A percentile compares a stretch with the other conserved stretches of the same genome.
These are phyloP conservation scores for Monochamus saltuarius DNA, from an alignment of 1,140 invertebrate species.

Conservation along the genomic window DNA sequence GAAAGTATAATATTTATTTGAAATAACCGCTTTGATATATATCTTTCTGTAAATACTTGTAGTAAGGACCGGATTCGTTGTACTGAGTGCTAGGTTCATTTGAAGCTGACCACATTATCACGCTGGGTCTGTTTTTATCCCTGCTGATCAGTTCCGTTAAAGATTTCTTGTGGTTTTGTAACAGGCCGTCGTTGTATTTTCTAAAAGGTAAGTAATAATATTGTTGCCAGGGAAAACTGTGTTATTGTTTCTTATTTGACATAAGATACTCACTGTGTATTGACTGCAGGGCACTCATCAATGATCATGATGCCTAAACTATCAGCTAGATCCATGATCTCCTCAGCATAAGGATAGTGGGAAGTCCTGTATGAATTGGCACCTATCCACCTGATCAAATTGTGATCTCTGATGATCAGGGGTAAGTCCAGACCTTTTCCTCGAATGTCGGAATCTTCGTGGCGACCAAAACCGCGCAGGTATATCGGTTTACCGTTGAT, in stretches of 20 bases:
- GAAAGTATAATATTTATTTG: constrained; percentile 52
- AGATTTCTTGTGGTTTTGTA: constrained; percentile 78
- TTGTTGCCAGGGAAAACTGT: not conserved
- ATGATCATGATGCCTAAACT: constrained; percentile 92
- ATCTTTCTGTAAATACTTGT: constrained; percentile 58
- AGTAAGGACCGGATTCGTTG: constrained; percentile 24
- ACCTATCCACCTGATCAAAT: constrained; percentile 90
- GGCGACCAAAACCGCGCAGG: constrained; percentile 88
- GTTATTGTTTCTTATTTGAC: not conserved
- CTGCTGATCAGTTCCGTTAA: constrained; percentile 80
- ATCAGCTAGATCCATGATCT: constrained; percentile 93
- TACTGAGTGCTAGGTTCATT: constrained; percentile 82
- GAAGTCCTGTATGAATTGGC: constrained; percentile 94
- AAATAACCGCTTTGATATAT: constrained; percentile 61
- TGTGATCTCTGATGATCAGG: constrained; percentile 86
- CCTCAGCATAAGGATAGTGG: constrained; percentile 98
- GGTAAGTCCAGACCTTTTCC: constrained; percentile 76
- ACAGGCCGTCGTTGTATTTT: constrained; percentile 48
- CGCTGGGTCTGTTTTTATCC: constrained; percentile 91
- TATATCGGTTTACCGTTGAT: constrained; percentile 87
- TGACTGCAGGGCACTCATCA: constrained; percentile 91
- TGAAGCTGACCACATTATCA: constrained; percentile 94
- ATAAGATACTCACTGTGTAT: constrained; percentile 63
- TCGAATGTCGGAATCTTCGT: constrained; percentile 86
- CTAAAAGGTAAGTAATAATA: no score